Conservation (phyloP, 2,113 vertebrate genomes). For the Podarcis muralis region DNA sequence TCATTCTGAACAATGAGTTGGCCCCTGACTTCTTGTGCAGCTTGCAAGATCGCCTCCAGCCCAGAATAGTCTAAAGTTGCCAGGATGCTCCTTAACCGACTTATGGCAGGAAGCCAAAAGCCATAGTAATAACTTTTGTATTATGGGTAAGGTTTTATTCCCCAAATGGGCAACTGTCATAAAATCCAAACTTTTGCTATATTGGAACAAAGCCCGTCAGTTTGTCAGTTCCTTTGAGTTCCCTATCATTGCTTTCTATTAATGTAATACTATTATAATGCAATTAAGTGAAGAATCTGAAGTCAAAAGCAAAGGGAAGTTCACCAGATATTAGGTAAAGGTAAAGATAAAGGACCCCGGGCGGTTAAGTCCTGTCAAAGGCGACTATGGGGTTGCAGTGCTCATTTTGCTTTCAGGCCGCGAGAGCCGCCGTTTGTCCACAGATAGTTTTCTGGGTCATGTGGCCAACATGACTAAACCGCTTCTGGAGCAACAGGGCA, state of each 20-base stretch:
- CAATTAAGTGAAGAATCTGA: not conserved
- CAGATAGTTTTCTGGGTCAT: too few relatives aligned
- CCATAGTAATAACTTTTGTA: not conserved
- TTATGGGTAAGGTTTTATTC: too few relatives aligned
- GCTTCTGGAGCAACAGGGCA: too few relatives aligned
- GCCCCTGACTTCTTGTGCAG: not conserved
- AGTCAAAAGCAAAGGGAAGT: rapidly evolving
- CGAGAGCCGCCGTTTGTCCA: too few relatives aligned
- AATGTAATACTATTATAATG: not conserved
- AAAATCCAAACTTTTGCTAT: not conserved
- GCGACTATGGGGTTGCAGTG: too few relatives aligned
- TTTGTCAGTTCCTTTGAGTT: not conserved
- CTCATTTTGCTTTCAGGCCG: too few relatives aligned
- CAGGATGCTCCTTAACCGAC: not conserved
- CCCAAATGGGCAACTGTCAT: not conserved
- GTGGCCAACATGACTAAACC: too few relatives aligned
- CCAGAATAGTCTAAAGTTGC: not conserved
- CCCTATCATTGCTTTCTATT: not conserved
- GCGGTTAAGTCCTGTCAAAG: too few relatives aligned
- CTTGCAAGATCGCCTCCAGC: not conserved
- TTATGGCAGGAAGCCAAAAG: not conserved
- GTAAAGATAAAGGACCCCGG: too few relatives aligned
- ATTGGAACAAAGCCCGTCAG: not conserved
- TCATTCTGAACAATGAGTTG: not conserved
- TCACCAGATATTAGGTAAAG: too few relatives aligned